phyloP scores from a whole-genome alignment of 1,140 invertebrate species.

The Trichonephila clavipes region DNA sequence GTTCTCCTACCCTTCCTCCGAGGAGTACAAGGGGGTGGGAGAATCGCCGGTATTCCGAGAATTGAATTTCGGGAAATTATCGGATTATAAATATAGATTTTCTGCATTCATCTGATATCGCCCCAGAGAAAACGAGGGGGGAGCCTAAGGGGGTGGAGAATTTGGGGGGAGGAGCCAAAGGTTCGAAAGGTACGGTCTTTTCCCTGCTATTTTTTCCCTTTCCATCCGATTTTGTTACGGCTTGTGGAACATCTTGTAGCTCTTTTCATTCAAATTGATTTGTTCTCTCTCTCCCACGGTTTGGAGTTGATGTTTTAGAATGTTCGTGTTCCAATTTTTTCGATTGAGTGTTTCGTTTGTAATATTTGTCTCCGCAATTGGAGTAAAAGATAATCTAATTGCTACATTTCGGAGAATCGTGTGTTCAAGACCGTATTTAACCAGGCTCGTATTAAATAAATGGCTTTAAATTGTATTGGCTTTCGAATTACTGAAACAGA shows the following conservation, averaged over 20 bases:
- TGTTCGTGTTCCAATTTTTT: neutral
- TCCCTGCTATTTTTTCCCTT: neutral
- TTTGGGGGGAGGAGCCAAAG: neutral
- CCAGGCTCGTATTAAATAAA: too few species aligned
- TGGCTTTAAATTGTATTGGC: too few species aligned
- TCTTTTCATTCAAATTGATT: neutral
- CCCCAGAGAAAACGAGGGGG: neutral
- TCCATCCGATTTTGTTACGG: neutral
- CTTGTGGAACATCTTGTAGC: neutral
- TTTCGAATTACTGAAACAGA: too few species aligned
- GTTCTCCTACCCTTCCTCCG: neutral
- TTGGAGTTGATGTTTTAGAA: neutral
- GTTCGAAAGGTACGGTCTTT: neutral
- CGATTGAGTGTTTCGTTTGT: neutral
- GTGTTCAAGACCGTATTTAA: too few species aligned
- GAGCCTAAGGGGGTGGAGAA: neutral
- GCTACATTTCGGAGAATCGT: too few species aligned
- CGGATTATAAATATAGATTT: constrained; percentile 65
- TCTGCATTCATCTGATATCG: constrained; percentile 36
- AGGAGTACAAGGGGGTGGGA: neutral
- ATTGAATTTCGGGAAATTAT: constrained; percentile 65
- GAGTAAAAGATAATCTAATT: too few species aligned
- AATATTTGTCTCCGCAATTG: too few species aligned
- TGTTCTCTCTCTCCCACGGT: neutral
- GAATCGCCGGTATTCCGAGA: neutral